Percentiles rank a stretch among this genome's conserved stretches.
Conservation (phyloP, 23 tunicate species). For the Diplosoma virens region DNA sequence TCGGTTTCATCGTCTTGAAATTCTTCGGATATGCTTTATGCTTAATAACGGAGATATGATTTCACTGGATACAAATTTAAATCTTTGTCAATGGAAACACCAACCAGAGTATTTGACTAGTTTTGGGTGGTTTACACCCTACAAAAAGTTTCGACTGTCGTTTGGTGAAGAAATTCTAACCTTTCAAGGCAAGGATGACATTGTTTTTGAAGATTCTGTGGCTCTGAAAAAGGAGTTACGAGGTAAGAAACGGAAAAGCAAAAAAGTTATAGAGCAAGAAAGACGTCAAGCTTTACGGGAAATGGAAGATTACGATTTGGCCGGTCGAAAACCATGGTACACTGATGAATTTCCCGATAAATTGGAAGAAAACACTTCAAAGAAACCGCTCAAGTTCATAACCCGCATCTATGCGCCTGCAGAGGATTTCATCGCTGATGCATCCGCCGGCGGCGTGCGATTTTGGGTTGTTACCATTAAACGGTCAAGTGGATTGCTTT, state of each 20-base stretch:
- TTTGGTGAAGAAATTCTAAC: slow-evolving; percentile 53
- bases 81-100: slow-evolving; percentile 56
- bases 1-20: slow-evolving; percentile 39
- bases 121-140: slow-evolving; percentile 74
- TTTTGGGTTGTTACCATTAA: slow-evolving; percentile 45
- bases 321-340: slow-evolving; percentile 60
- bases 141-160: slow-evolving; percentile 37
- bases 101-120: slow-evolving; percentile 38
- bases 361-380: slow-evolving; percentile 17
- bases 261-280: slow-evolving; percentile 56
- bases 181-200: slow-evolving; percentile 38
- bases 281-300: slow-evolving; percentile 40
- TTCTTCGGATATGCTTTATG: slow-evolving; percentile 31
- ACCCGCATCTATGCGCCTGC: slow-evolving; percentile 65
- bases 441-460: slow-evolving; percentile 38
- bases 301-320: slow-evolving; percentile 11
- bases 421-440: slow-evolving; percentile 27
- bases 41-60: slow-evolving; percentile 57
- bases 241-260: slow-evolving; percentile 49
- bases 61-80: slow-evolving; percentile 37
- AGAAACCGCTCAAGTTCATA: slow-evolving; percentile 56
- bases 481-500: slow-evolving; percentile 31
- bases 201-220: slow-evolving; percentile 55
- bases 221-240: slow-evolving; percentile 42
- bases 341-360: slow-evolving; percentile 66